These are phyloP conservation scores for Philhelius pedissequus DNA, from an alignment of 2,888 invertebrate genomes.

Conservation along the genomic window DNA sequence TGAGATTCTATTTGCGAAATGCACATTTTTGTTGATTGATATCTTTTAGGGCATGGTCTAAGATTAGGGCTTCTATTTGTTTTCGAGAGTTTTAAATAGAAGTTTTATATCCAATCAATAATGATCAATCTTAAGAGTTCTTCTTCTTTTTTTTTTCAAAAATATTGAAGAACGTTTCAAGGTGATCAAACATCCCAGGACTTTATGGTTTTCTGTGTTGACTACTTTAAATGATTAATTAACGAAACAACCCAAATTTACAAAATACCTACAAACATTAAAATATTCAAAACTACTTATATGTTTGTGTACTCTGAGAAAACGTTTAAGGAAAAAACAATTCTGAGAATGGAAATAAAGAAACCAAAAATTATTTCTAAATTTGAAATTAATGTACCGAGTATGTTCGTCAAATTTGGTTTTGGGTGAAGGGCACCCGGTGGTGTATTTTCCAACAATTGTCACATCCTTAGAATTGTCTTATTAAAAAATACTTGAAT, in stretches of 20 bases:
- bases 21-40: too few species aligned
- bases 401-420: neutral
- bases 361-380: neutral
- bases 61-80: too few species aligned
- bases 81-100: too few species aligned
- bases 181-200: too few species aligned
- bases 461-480: neutral
- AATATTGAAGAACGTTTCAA: too few species aligned
- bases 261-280: slow-evolving; percentile 32
- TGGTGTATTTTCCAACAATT: neutral
- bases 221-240: neutral
- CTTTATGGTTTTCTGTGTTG: neutral
- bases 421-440: too few species aligned
- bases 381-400: neutral
- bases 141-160: too few species aligned
- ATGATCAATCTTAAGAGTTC: too few species aligned
- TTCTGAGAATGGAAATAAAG: neutral
- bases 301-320: neutral
- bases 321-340: neutral
- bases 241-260: neutral
- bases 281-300: slow-evolving; percentile 21
- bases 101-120: too few species aligned
- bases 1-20: too few species aligned
- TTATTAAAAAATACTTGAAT: neutral
- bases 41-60: too few species aligned